phyloP scores from a whole-genome alignment of 2,113 vertebrate species.

The Cynopterus brachyotis region DNA sequence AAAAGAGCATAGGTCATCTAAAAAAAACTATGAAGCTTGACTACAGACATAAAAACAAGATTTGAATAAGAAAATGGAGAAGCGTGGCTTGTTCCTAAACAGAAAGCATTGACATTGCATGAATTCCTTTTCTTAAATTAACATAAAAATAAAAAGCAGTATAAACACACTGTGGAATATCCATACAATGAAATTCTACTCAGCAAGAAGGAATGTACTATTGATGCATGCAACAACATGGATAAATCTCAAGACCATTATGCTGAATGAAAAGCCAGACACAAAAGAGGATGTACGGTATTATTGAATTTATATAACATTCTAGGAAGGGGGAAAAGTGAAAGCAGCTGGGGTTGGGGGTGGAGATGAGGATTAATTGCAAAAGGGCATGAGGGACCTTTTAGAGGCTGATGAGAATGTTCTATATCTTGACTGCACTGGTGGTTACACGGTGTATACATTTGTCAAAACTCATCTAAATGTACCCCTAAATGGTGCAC shows the following conservation, averaged over 20 bases:
- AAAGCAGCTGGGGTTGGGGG: background rate
- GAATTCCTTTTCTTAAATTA: background rate
- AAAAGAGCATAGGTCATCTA: background rate
- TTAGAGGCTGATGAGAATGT: background rate
- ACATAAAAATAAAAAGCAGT: background rate
- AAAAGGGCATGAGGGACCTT: background rate
- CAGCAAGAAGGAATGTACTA: background rate
- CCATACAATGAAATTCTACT: background rate
- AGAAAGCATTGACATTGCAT: background rate
- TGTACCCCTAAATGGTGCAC: background rate
- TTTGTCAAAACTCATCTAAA: conserved; percentile 2
- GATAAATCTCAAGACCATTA: background rate
- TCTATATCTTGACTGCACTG: background rate
- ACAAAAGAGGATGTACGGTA: background rate
- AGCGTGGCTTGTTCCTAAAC: background rate
- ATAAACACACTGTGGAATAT: background rate
- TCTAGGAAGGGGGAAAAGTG: background rate
- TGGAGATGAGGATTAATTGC: background rate
- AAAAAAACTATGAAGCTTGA: background rate
- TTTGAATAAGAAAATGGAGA: background rate
- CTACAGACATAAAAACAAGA: background rate
- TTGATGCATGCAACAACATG: background rate
- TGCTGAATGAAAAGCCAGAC: background rate
- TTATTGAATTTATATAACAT: background rate
- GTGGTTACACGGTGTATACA: background rate